Percentiles rank a stretch among this genome's conserved stretches.
These are phyloP conservation scores for Tetrapedia diversipes DNA, from an alignment of 2,888 invertebrate species.

Conservation along the genomic window DNA sequence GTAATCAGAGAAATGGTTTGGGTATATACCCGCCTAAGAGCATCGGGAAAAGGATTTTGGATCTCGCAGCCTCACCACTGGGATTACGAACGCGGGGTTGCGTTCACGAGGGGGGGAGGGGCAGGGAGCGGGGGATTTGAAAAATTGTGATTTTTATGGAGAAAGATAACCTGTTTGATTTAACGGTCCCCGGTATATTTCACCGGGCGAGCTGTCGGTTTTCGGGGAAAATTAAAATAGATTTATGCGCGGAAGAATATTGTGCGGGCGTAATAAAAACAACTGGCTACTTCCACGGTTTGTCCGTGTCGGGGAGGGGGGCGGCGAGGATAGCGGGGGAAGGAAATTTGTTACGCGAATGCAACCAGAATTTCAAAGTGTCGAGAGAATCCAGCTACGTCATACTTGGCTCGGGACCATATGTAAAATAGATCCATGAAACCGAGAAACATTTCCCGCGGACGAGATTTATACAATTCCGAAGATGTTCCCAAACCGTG, in stretches of 20 bases:
- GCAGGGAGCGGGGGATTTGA: background rate
- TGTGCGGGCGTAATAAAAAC: constrained; percentile 9
- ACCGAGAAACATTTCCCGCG: constrained; percentile 21
- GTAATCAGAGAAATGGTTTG: background rate
- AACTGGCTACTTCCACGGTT: background rate
- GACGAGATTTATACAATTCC: constrained; percentile 31
- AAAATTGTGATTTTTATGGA: background rate
- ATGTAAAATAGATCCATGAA: constrained; percentile 43
- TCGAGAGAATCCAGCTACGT: constrained; percentile 27
- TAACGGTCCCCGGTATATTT: background rate
- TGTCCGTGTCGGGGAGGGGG: constrained; percentile 10
- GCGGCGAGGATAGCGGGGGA: too few species aligned
- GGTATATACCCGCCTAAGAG: background rate
- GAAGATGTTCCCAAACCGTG: background rate
- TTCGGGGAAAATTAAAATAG: constrained; percentile 2
- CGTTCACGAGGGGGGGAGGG: too few species aligned
- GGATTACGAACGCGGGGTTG: too few species aligned
- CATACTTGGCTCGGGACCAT: constrained; percentile 36
- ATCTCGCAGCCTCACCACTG: background rate
- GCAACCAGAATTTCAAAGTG: constrained; percentile 39
- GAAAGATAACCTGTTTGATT: background rate
- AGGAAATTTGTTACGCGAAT: constrained; percentile 23
- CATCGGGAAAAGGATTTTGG: background rate
- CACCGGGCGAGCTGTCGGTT: background rate
- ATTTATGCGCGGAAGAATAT: constrained; percentile 15